Base-by-base conservation (phyloP, 1,140 invertebrate genomes). In the Hesperophylax magnus region DNA sequence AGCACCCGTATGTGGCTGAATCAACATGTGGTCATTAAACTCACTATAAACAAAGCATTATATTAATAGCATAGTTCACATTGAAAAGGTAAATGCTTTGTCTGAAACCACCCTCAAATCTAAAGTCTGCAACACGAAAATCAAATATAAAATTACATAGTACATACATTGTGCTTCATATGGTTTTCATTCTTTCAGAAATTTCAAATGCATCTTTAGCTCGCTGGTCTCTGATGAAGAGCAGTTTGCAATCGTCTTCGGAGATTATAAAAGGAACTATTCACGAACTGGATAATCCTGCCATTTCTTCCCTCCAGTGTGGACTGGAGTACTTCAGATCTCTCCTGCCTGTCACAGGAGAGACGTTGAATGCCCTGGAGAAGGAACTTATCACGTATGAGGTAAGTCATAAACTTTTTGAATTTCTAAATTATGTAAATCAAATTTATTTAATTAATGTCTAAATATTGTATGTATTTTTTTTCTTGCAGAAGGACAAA, bases 271-370 rank as follows among this genome's bases (percentile, higher is more conserved):
- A 91, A 85, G 88, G 92, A 84, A 91, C 94, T 1, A 88, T 94
- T 77, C 90, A 92, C 65, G 91, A 94, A 84, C 89, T 94, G 82
- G 94, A 94, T 83, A 94, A 94, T 89, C 94, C 94, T 3, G 92
- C 93, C 5, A 91, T 94, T 82, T 92, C 93, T 2, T 91, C 92
- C 47, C 87, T 94, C 27, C 93, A 92, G 53, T 95, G 94, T 85
- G 93, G 93, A 47, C 92, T 94, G 76, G 93, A 94, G 86, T 94
- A 93, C 86, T 87, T 94, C 56, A 85, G 86, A 83, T 89, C 87
- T 86, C 85, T 93, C 47, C 56, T 81, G n/a, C 80, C 82, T 9
- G 31, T 77, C n/a, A 67, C 82, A 8, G 80, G 75, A 39, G 63
- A 81, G 6, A 14, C 58, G 27, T 58, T 84, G 31, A 69, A 71